Conservation (phyloP, 2,797 vertebrate genomes). For the Benthosema pterotum region DNA sequence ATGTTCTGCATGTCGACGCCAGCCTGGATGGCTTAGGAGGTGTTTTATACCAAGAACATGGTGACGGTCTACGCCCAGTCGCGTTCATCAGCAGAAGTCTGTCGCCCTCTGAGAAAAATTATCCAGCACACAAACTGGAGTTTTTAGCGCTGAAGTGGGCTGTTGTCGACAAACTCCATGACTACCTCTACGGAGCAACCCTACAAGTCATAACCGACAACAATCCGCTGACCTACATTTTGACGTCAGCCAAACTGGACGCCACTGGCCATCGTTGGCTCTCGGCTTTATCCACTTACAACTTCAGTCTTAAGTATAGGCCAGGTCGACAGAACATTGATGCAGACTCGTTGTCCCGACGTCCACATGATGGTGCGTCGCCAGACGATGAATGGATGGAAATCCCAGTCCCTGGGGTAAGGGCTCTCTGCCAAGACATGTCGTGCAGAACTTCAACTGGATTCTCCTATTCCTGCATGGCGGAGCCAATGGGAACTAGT, state of each 20-base stretch:
- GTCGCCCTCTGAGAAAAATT: slow-evolving; percentile 1
- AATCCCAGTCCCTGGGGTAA: too few relatives aligned
- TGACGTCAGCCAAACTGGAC: too few relatives aligned
- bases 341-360: neutral
- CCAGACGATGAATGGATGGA: neutral
- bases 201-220: neutral
- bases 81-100: slow-evolving; percentile 6
- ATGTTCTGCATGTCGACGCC: slow-evolving; percentile 4
- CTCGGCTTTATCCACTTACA: neutral
- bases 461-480: neutral
- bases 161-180: neutral
- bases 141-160: slow-evolving; percentile 11
- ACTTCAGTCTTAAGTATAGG: slow-evolving; percentile 3
- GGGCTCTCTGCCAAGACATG: too few relatives aligned
- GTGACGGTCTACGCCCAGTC: neutral
- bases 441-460: too few relatives aligned
- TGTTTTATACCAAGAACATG: slow-evolving; percentile 8
- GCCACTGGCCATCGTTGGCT: too few relatives aligned
- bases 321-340: slow-evolving; percentile 3
- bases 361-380: neutral
- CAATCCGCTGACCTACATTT: neutral
- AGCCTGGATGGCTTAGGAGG: slow-evolving; percentile 1
- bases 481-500: neutral
- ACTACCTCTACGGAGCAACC: neutral
- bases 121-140: slow-evolving; percentile 3